A percentile compares a stretch with the other conserved stretches of the same genome.
These are phyloP conservation scores for Epizoanthus illoricatus DNA, from an alignment of 92 coral and sea anemone species.

Conservation along the genomic window DNA sequence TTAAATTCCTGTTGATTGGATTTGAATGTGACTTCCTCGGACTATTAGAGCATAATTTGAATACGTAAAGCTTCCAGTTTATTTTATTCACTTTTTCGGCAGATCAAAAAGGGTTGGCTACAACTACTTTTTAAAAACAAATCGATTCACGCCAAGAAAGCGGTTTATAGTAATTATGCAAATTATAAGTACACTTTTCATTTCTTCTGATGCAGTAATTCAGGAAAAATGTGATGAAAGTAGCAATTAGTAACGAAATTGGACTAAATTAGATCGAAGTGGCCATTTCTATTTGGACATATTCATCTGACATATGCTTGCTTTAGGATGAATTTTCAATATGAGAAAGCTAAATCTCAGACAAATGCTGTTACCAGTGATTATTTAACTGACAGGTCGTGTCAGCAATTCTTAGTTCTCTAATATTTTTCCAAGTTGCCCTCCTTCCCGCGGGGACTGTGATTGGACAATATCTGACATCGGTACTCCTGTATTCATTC, in stretches of 20 bases:
- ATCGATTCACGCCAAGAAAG: background rate
- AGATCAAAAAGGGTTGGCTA: background rate
- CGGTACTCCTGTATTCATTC: too few relatives aligned
- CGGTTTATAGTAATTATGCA: too few relatives aligned
- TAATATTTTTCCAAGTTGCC: too few relatives aligned
- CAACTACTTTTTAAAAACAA: background rate
- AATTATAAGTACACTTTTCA: slow-evolving; percentile 7
- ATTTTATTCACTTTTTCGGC: background rate
- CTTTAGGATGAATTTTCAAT: slow-evolving; percentile 11
- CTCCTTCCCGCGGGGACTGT: too few relatives aligned
- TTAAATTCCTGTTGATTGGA: background rate
- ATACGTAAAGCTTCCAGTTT: background rate
- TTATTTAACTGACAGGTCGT: background rate
- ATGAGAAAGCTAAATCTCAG: background rate
- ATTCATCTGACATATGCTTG: slow-evolving; percentile 15
- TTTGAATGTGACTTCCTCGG: background rate
- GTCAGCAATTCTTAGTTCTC: background rate
- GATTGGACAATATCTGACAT: too few relatives aligned
- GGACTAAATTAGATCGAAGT: background rate
- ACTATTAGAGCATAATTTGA: background rate
- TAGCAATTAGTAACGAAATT: slow-evolving; percentile 10
- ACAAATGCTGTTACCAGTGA: background rate
- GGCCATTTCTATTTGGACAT: slow-evolving; percentile 1
- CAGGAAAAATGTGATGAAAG: background rate
- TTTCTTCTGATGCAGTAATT: background rate